Percentiles rank a stretch among this genome's conserved stretches.
phyloP scores from a whole-genome alignment of 37 sponge, comb jelly and placozoan genomes.

The Spongilla lacustris region DNA sequence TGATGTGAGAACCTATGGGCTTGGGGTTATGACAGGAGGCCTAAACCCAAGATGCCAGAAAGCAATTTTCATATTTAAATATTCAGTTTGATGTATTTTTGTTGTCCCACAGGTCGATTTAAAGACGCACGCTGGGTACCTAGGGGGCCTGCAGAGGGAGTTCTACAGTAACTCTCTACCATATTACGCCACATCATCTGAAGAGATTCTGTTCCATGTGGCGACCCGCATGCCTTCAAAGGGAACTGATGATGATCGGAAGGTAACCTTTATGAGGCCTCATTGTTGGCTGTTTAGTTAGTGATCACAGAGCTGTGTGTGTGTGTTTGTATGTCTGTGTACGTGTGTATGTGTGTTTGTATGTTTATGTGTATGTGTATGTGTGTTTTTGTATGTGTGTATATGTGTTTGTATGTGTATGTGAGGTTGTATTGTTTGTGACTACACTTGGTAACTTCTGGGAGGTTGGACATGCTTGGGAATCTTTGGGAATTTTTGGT shows the following conservation, averaged over 20 bases:
- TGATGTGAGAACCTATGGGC: background rate
- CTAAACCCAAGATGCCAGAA: too few relatives aligned
- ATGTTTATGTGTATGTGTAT: background rate
- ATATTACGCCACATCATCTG: conserved; percentile 93
- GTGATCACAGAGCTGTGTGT: background rate
- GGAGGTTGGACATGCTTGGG: too few relatives aligned
- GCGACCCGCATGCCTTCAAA: conserved; percentile 86
- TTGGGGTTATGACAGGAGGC: too few relatives aligned
- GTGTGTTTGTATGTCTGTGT: background rate
- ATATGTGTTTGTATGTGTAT: background rate
- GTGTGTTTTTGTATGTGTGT: background rate
- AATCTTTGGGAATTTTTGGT: too few relatives aligned
- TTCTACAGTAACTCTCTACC: conserved; percentile 72
- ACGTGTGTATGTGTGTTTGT: background rate
- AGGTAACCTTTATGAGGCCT: background rate
- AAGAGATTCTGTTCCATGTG: conserved; percentile 96
- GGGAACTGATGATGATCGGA: conserved; percentile 45
- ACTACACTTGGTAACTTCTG: too few relatives aligned
- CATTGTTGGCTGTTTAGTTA: too few relatives aligned
- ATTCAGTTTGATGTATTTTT: too few relatives aligned
- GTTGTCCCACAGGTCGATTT: conserved; percentile 71
- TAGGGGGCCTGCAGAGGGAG: conserved; percentile 76
- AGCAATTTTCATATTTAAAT: too few relatives aligned
- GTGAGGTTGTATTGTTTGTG: background rate
- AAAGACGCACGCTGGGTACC: conserved; percentile 82